These are phyloP conservation scores for Lasioglossum morio DNA, from an alignment of 2,888 invertebrate genomes.

Conservation along the genomic window DNA sequence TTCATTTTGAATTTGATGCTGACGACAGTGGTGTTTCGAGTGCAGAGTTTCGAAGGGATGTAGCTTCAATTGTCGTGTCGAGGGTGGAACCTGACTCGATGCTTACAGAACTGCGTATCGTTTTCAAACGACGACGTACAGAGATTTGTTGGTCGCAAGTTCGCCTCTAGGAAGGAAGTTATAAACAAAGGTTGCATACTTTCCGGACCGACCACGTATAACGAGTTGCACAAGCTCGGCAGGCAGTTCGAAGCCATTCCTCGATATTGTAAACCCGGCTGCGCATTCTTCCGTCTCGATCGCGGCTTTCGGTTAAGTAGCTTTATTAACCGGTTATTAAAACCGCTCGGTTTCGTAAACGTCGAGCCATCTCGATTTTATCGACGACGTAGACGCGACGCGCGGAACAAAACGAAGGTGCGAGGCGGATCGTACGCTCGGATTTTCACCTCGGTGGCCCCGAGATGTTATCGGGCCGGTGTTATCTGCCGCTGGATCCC, in stretches of 20 bases:
- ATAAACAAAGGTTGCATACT: too few species aligned
- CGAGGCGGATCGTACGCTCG: neutral
- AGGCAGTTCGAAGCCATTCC: neutral
- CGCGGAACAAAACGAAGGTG: slow-evolving; percentile 10
- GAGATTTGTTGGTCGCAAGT: too few species aligned
- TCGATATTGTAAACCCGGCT: neutral
- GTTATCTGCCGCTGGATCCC: slow-evolving; percentile 54
- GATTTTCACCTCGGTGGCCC: slow-evolving; percentile 54
- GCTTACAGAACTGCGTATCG: too few species aligned
- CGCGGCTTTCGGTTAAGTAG: neutral
- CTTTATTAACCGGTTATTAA: slow-evolving; percentile 13
- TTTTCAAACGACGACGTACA: too few species aligned
- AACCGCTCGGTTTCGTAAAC: neutral
- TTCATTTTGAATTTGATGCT: too few species aligned
- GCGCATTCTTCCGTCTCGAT: neutral
- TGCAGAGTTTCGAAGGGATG: too few species aligned
- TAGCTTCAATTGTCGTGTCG: too few species aligned
- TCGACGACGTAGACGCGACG: slow-evolving; percentile 7
- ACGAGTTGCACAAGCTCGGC: neutral
- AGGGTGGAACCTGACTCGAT: too few species aligned
- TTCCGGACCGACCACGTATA: neutral
- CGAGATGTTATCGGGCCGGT: slow-evolving; percentile 41
- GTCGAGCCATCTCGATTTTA: neutral
- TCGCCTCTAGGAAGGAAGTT: too few species aligned
- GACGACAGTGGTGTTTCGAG: too few species aligned